Evolutionary conservation across 2,113 vertebrate species (phyloP).

Genomic region (Eulemur macaco): DNA sequence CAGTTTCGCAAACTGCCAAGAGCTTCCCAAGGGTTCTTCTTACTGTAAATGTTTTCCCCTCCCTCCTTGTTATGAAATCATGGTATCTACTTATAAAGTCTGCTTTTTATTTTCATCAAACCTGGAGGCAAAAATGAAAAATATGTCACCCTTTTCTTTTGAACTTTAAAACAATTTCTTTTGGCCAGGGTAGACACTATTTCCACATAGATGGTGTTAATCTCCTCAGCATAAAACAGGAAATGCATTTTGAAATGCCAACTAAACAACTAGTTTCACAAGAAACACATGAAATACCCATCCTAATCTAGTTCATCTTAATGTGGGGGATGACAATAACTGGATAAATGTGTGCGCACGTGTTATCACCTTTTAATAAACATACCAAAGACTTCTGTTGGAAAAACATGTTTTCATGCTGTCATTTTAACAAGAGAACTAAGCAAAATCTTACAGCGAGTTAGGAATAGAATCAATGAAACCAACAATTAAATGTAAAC

Average conservation of each 20-base stretch:
- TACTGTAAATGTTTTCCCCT: not conserved
- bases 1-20: not conserved
- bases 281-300: not conserved
- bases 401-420: not conserved
- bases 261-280: slow-evolving; percentile 32
- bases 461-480: not conserved
- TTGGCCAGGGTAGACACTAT: slow-evolving; percentile 24
- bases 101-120: slow-evolving; percentile 60
- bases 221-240: slow-evolving; percentile 23
- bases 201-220: slow-evolving; percentile 44
- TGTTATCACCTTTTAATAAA: not conserved
- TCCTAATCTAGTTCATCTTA: not conserved
- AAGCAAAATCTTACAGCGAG: not conserved
- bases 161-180: slow-evolving; percentile 57
- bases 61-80: not conserved
- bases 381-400: not conserved
- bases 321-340: not conserved
- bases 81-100: not conserved
- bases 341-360: not conserved
- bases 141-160: slow-evolving; percentile 40
- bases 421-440: not conserved
- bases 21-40: not conserved
- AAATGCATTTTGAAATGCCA: slow-evolving; percentile 51
- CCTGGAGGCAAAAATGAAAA: slow-evolving; percentile 62
- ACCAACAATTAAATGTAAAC: not conserved